Evolutionary conservation across 2,888 invertebrate species (phyloP).

Genomic region (Fragum whitleyi): DNA sequence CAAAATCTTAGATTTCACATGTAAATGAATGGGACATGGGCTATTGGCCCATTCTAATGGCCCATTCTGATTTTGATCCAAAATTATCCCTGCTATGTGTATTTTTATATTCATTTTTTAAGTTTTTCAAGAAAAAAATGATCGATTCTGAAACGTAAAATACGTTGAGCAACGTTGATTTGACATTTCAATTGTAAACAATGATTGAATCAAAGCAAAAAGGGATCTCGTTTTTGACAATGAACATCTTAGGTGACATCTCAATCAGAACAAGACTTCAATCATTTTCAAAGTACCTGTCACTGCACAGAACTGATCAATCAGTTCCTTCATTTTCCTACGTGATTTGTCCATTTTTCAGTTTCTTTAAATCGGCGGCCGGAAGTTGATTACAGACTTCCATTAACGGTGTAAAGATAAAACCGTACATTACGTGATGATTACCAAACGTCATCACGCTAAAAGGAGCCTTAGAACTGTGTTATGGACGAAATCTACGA

Average conservation of each 20-base stretch:
- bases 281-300: slow-evolving; percentile 54
- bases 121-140: no score
- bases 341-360: slow-evolving; percentile 43
- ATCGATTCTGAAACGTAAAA: no score
- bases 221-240: neutral
- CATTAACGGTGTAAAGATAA: slow-evolving; percentile 9
- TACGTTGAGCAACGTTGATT: neutral
- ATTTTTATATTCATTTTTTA: no score
- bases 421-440: neutral
- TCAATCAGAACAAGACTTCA: no score
- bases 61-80: no score
- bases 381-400: slow-evolving; percentile 24
- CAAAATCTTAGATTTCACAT: no score
- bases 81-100: no score
- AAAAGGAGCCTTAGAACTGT: neutral
- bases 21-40: no score
- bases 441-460: neutral
- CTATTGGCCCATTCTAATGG: no score
- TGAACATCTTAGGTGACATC: no score
- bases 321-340: slow-evolving; percentile 35
- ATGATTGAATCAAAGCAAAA: neutral
- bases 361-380: neutral
- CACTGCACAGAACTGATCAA: slow-evolving; percentile 67
- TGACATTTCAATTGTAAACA: neutral
- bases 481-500: no score